Conservation (phyloP, 2,113 vertebrate species). For the Apodemus sylvaticus region DNA sequence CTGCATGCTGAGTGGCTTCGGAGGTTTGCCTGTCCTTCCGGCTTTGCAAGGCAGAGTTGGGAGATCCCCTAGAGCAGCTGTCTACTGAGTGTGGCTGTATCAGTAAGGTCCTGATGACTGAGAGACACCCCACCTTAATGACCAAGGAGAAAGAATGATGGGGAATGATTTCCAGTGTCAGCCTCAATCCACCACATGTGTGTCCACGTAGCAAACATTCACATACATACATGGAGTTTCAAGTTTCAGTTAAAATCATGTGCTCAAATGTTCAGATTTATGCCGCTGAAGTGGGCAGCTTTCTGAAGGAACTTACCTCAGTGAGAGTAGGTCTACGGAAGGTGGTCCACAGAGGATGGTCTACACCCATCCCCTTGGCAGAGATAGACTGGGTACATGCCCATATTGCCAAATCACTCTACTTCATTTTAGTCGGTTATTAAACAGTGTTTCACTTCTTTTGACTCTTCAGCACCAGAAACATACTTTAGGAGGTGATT, state of each 20-base stretch:
- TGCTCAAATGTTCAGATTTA: background rate
- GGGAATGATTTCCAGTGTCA: background rate
- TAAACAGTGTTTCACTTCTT: background rate
- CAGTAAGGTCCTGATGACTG: background rate
- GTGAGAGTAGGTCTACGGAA: background rate
- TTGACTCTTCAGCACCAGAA: background rate
- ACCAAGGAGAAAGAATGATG: background rate
- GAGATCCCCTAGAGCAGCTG: background rate
- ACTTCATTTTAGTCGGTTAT: constrained; percentile 15
- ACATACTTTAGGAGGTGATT: background rate
- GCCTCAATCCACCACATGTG: background rate
- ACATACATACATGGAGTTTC: background rate
- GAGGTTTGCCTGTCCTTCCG: background rate
- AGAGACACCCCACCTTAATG: background rate
- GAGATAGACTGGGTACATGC: too few relatives aligned
- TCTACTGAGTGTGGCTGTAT: background rate
- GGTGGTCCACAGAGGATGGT: too few relatives aligned
- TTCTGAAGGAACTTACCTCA: background rate
- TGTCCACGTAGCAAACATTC: background rate
- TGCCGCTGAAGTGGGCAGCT: background rate
- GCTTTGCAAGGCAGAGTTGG: background rate
- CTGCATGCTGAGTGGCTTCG: background rate
- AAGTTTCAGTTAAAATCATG: constrained; percentile 31
- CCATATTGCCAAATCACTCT: background rate
- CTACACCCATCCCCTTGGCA: too few relatives aligned